These are phyloP conservation scores for Alfaro cultratus DNA, from an alignment of 2,797 vertebrate species.

Conservation along the genomic window DNA sequence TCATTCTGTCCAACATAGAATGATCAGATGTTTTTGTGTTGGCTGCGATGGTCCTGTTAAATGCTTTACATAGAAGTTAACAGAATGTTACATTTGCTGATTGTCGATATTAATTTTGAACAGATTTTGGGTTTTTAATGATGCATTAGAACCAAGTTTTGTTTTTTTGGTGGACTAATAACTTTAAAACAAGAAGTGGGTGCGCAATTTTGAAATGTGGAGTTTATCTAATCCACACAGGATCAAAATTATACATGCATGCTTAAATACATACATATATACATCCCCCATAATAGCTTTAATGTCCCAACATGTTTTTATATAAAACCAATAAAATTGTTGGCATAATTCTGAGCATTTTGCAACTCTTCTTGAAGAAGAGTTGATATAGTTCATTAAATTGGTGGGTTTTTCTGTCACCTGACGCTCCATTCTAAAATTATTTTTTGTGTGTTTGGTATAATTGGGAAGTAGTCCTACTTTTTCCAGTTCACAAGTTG, in stretches of 20 bases:
- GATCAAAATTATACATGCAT: neutral
- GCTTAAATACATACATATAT: neutral
- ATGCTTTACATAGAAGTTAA: neutral
- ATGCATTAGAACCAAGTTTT: neutral
- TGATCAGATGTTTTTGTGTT: constrained; percentile 12
- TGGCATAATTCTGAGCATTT: neutral
- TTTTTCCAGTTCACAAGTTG: neutral
- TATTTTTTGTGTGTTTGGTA: neutral
- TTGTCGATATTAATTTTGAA: neutral
- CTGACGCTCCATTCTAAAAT: neutral
- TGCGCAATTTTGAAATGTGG: neutral
- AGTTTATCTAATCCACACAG: neutral
- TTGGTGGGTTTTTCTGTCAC: neutral
- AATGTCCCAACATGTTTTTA: neutral
- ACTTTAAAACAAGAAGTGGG: neutral
- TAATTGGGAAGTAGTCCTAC: neutral
- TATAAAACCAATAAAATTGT: neutral
- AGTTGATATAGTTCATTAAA: neutral
- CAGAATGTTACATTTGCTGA: neutral
- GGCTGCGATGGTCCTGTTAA: constrained; percentile 13
- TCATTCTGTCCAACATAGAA: neutral
- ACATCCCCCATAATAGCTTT: neutral
- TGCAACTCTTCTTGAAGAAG: neutral
- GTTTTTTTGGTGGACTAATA: neutral
- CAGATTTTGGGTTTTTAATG: neutral